phyloP scores from a whole-genome alignment of 2,888 invertebrate genomes.

The Oscheius sp. region DNA sequence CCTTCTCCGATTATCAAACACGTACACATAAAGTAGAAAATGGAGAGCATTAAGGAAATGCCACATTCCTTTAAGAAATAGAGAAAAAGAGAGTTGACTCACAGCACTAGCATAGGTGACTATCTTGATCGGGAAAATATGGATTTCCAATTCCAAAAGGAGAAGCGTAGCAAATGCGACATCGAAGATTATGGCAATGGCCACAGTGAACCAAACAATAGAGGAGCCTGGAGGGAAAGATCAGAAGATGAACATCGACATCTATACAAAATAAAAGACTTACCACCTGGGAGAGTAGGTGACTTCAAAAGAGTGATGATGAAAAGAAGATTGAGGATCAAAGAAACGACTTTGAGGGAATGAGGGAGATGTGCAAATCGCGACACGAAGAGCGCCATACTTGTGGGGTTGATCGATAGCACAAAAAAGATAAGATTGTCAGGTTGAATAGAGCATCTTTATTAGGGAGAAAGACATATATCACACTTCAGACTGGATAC shows the following conservation, averaged over 20 bases:
- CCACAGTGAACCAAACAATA: constrained; percentile 12
- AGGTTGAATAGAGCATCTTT: constrained; percentile 9
- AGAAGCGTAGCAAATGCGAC: background rate
- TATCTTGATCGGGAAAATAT: constrained; percentile 14
- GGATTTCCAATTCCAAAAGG: constrained; percentile 12
- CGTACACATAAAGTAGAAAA: constrained; percentile 28
- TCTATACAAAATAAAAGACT: background rate
- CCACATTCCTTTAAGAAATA: constrained; percentile 21
- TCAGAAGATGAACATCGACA: background rate
- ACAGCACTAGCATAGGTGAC: constrained; percentile 19
- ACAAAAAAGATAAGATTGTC: background rate
- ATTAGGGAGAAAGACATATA: constrained; percentile 25
- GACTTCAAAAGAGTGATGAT: background rate
- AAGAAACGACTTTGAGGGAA: background rate
- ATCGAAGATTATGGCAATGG: constrained; percentile 13
- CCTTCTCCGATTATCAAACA: constrained; percentile 16
- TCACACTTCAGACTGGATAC: constrained; percentile 53
- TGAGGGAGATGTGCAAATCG: constrained; percentile 10
- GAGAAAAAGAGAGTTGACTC: background rate
- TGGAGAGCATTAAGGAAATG: constrained; percentile 4
- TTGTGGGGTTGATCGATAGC: background rate
- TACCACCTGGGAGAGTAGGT: constrained; percentile 4
- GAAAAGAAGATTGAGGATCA: background rate
- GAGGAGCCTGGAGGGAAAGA: background rate
- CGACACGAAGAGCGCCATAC: background rate